These are phyloP conservation scores for Eupleurogrammus muticus DNA, from an alignment of 2,797 vertebrate genomes.

Conservation along the genomic window DNA sequence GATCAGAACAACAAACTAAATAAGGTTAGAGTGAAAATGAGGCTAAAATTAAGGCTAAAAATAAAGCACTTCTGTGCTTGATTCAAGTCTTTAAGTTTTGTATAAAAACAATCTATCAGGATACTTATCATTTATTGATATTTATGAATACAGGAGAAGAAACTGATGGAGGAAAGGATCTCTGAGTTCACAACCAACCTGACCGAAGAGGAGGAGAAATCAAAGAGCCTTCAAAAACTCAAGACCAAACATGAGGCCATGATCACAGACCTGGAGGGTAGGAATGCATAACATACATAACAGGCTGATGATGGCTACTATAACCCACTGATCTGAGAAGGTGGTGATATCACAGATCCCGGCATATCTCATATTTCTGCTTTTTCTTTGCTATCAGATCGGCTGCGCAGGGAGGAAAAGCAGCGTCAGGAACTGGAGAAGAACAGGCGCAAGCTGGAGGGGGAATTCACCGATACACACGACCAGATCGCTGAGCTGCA, in stretches of 20 bases:
- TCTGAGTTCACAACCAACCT: constrained; percentile 96
- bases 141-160: constrained; percentile 90
- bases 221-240: constrained; percentile 97
- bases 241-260: constrained; percentile 99
- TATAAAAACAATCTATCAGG: not conserved
- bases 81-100: not conserved
- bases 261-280: constrained; percentile 98
- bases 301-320: not conserved
- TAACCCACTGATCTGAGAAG: not conserved
- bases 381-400: constrained; percentile 82
- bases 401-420: constrained; percentile 96
- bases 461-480: constrained; percentile 91
- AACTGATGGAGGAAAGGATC: constrained; percentile 93
- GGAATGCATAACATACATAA: not conserved
- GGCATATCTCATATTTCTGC: not conserved
- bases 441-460: constrained; percentile 95
- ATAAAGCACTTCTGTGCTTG: not conserved
- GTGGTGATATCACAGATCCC: not conserved
- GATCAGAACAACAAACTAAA: constrained; percentile 94
- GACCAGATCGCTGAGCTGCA: constrained; percentile 98
- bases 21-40: constrained; percentile 85
- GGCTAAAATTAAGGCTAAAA: no score
- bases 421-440: constrained; percentile 96
- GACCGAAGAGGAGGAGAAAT: constrained; percentile 97
- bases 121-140: not conserved